Conservation (phyloP, 1,140 invertebrate species). For the Muscidifurax raptorellus region DNA sequence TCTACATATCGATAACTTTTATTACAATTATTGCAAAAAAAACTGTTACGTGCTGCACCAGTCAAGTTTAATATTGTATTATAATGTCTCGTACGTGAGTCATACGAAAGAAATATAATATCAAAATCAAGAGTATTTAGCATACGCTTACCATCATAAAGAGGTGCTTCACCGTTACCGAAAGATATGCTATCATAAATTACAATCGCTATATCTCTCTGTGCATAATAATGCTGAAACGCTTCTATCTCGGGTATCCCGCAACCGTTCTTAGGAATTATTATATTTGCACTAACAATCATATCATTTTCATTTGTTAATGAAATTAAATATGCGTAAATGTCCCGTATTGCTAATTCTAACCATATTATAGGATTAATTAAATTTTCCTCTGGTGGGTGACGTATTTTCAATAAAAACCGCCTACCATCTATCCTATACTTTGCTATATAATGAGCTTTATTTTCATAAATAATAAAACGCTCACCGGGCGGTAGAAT, state of each 20-base stretch:
- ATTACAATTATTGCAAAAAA: not conserved
- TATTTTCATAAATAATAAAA: no score
- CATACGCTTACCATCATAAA: not conserved
- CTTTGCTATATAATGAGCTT: no score
- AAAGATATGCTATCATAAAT: not conserved
- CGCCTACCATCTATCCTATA: no score
- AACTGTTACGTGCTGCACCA: not conserved
- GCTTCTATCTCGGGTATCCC: not conserved
- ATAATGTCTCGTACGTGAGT: not conserved
- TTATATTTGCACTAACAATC: no score
- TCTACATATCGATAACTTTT: not conserved
- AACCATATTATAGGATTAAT: no score
- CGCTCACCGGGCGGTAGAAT: no score
- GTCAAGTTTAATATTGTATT: slow-evolving; percentile 13
- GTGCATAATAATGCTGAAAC: not conserved
- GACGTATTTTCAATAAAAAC: no score
- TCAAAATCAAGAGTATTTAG: not conserved
- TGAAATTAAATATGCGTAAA: no score
- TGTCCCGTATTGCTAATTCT: no score
- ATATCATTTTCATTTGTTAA: no score
- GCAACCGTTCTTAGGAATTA: not conserved
- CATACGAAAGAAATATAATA: not conserved
- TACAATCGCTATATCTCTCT: not conserved
- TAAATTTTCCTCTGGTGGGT: no score
- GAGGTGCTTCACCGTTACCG: not conserved